Evolutionary conservation across 2,113 vertebrate species (phyloP).

Genomic region (Potamarius usumacintae): DNA sequence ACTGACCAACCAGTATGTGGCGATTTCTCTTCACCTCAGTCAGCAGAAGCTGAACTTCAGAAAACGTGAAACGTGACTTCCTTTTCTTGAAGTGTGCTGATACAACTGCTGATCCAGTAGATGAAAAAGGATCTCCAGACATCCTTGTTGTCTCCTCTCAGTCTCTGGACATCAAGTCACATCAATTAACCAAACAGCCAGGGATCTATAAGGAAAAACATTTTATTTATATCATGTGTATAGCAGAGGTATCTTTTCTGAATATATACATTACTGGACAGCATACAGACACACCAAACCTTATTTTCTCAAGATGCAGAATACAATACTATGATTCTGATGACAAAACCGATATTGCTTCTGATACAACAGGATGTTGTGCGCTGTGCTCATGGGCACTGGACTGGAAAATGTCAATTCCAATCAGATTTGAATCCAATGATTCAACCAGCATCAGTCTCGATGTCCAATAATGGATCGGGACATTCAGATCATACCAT

Average conservation of each 20-base stretch:
- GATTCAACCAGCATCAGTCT: not conserved
- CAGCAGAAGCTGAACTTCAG: constrained; percentile 61
- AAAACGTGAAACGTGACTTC: constrained; percentile 61
- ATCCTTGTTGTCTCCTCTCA: constrained; percentile 33
- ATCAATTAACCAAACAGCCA: not conserved
- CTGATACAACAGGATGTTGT: not conserved
- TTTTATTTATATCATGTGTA: not conserved
- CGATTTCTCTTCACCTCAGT: constrained; percentile 60
- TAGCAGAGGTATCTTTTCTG: not conserved
- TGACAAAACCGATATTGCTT: not conserved
- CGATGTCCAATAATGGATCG: not conserved
- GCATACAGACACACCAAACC: not conserved
- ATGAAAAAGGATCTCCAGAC: constrained; percentile 48
- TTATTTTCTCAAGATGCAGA: not conserved
- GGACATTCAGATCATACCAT: not conserved
- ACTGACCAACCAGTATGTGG: constrained; percentile 60
- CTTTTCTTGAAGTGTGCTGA: constrained; percentile 57
- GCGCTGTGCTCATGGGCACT: not conserved
- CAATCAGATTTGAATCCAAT: not conserved
- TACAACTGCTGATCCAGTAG: constrained; percentile 30
- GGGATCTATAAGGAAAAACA: not conserved
- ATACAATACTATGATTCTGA: not conserved
- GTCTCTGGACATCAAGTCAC: constrained; percentile 3
- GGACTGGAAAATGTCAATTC: not conserved
- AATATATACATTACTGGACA: too few relatives aligned